These are phyloP conservation scores for Steinernema hermaphroditum DNA, from an alignment of 2,888 invertebrate species.

Conservation along the genomic window DNA sequence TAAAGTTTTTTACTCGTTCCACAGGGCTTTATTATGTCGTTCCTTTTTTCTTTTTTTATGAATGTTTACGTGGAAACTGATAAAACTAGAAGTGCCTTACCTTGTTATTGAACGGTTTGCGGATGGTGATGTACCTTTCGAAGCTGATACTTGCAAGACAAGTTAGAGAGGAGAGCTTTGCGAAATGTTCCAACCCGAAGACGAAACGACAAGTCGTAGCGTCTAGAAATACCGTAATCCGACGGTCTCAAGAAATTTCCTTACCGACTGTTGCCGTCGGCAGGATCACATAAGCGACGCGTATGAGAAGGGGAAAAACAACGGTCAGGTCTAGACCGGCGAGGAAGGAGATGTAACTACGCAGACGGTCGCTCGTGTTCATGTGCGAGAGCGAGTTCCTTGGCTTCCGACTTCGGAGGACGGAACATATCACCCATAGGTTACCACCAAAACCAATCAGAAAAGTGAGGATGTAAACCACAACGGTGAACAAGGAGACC, in stretches of 20 bases:
- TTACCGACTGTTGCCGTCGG: slow-evolving; percentile 59
- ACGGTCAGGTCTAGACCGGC: slow-evolving; percentile 63
- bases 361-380: slow-evolving; percentile 41
- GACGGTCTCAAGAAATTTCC: background rate
- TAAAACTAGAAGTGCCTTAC: slow-evolving; percentile 37
- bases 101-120: slow-evolving; percentile 62
- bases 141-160: slow-evolving; percentile 63
- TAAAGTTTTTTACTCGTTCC: too few species aligned
- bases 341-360: slow-evolving; percentile 62
- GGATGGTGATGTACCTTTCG: slow-evolving; percentile 62
- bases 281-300: slow-evolving; percentile 54
- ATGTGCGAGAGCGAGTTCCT: slow-evolving; percentile 36
- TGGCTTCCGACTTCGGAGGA: slow-evolving; percentile 57
- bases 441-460: slow-evolving; percentile 59
- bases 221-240: slow-evolving; percentile 33
- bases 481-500: background rate
- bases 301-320: slow-evolving; percentile 54
- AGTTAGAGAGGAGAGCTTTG: slow-evolving; percentile 60
- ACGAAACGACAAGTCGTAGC: slow-evolving; percentile 52
- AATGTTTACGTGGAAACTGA: background rate
- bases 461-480: slow-evolving; percentile 51
- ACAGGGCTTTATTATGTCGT: too few species aligned
- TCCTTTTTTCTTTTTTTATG: slow-evolving; percentile 17
- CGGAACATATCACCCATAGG: slow-evolving; percentile 63
- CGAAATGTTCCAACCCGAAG: slow-evolving; percentile 58